These are phyloP conservation scores for Hippasteria phrygiana DNA, from an alignment of 53 echinoderm and acorn worm species.

Conservation along the genomic window DNA sequence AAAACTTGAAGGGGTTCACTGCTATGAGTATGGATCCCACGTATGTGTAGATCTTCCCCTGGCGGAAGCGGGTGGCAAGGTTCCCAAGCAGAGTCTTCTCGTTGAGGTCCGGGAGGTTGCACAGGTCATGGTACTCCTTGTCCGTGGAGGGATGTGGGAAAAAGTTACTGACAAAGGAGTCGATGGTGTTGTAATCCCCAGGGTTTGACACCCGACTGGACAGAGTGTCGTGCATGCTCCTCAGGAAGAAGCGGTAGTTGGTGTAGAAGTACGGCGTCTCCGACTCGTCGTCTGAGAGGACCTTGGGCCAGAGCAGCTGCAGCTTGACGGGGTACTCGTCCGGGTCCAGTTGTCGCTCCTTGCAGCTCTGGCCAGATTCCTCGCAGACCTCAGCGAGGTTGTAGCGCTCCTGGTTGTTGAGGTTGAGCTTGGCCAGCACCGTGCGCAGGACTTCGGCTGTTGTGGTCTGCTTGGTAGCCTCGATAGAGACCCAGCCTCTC, in stretches of 20 bases:
- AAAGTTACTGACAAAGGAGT: slow-evolving; percentile 96
- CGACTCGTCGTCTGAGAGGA: slow-evolving; percentile 69
- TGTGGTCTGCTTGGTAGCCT: slow-evolving; percentile 94
- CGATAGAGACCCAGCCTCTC: slow-evolving; percentile 75
- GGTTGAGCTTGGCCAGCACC: slow-evolving; percentile 77
- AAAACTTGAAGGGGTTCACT: slow-evolving; percentile 93
- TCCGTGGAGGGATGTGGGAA: slow-evolving; percentile 86
- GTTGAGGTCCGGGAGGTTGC: slow-evolving; percentile 97
- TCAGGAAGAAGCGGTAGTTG: slow-evolving; percentile 92
- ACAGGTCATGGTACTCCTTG: slow-evolving; percentile 97
- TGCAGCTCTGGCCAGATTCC: slow-evolving; percentile 89
- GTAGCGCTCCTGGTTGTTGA: slow-evolving; percentile 76
- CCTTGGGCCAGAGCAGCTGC: slow-evolving; percentile 95
- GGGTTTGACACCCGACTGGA: slow-evolving; percentile 75
- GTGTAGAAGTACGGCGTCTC: slow-evolving; percentile 79
- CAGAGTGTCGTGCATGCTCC: slow-evolving; percentile 78
- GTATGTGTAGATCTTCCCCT: slow-evolving; percentile 99
- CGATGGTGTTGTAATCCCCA: slow-evolving; percentile 81
- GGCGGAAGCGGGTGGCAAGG: slow-evolving; percentile 84
- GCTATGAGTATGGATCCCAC: slow-evolving; percentile 98
- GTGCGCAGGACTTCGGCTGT: slow-evolving; percentile 73
- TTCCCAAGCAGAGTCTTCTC: slow-evolving; percentile 92
- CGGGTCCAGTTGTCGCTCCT: slow-evolving; percentile 79
- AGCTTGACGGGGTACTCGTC: slow-evolving; percentile 91
- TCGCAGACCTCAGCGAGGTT: slow-evolving; percentile 88